These are phyloP conservation scores for Coleophora deauratella DNA, from an alignment of 2,888 invertebrate genomes.

Conservation along the genomic window DNA sequence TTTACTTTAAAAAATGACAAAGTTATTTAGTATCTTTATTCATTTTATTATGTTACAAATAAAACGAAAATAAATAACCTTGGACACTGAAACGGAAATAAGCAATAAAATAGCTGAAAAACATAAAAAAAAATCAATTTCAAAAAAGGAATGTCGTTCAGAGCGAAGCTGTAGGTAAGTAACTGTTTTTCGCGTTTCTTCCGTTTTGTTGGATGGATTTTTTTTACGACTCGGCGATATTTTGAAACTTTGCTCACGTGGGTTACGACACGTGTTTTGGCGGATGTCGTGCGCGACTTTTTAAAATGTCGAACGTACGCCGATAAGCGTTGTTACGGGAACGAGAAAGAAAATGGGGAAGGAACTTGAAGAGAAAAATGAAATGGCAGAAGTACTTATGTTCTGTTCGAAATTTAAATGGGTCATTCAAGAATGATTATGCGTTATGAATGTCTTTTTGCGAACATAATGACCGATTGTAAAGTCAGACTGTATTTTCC, in stretches of 20 bases:
- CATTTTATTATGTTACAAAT: no score
- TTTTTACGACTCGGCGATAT: conserved; percentile 31
- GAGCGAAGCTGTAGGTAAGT: not conserved
- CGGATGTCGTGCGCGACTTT: conserved; percentile 7
- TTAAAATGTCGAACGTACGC: not conserved
- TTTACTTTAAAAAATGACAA: no score
- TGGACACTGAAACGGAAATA: no score
- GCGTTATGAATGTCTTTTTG: no score
- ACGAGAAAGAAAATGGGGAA: not conserved
- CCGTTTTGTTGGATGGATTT: conserved; percentile 10
- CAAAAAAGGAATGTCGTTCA: not conserved
- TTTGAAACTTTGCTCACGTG: conserved; percentile 36
- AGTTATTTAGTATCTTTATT: no score
- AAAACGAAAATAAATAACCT: no score
- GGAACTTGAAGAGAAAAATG: not conserved
- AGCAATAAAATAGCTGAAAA: not conserved
- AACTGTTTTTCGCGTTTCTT: conserved; percentile 10
- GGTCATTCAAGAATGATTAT: no score
- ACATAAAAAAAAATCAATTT: not conserved
- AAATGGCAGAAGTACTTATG: no score
- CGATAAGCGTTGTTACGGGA: not conserved
- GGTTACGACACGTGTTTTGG: conserved; percentile 20
- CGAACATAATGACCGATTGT: no score
- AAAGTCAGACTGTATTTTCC: no score
- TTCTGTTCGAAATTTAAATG: no score